Conservation (phyloP, 1,140 invertebrate species). For the Rhynchophorus ferrugineus region DNA sequence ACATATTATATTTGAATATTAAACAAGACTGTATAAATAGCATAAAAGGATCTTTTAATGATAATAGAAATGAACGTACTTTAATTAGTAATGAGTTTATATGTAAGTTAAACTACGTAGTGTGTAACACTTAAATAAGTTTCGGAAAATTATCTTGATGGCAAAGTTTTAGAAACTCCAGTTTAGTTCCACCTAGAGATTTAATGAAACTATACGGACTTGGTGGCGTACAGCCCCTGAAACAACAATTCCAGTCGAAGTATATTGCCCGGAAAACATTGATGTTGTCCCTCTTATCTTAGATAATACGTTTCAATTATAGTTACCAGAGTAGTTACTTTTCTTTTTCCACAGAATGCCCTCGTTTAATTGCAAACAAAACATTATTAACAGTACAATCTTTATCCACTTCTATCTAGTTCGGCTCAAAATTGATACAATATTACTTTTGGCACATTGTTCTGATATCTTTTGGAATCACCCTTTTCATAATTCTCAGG, state of each 20-base stretch:
- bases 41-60: neutral
- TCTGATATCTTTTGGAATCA: too few relatives aligned
- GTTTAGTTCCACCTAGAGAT: slow-evolving; percentile 29
- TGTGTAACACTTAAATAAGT: slow-evolving; percentile 27
- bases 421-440: too few relatives aligned
- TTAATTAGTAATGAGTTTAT: slow-evolving; percentile 24
- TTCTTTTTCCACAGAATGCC: neutral
- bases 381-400: slow-evolving; percentile 3
- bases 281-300: slow-evolving; percentile 26
- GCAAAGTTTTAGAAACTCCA: slow-evolving; percentile 26
- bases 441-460: too few relatives aligned
- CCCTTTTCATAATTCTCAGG: too few relatives aligned
- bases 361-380: neutral
- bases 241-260: slow-evolving; percentile 28
- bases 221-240: slow-evolving; percentile 24
- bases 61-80: slow-evolving; percentile 3
- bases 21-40: neutral
- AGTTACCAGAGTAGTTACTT: slow-evolving; percentile 12
- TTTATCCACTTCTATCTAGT: too few relatives aligned
- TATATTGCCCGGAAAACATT: slow-evolving; percentile 29
- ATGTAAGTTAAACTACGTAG: slow-evolving; percentile 22
- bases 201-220: slow-evolving; percentile 29
- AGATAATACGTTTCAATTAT: slow-evolving; percentile 27
- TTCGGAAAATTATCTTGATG: slow-evolving; percentile 30
- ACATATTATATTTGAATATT: neutral